Conservation (phyloP, 2,888 invertebrate genomes). For the Sarcophaga caerulescens region DNA sequence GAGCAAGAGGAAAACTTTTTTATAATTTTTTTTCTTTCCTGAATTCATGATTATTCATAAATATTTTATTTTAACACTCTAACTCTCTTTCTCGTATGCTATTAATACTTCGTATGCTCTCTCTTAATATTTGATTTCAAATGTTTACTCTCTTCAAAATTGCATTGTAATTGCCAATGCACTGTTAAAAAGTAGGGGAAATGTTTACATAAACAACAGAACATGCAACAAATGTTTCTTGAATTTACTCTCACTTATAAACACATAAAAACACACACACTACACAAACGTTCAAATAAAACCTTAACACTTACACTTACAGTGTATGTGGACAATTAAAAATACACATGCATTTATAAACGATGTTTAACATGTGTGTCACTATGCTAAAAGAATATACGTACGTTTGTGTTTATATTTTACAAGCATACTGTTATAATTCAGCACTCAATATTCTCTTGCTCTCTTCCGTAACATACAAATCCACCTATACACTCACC, state of each 20-base stretch:
- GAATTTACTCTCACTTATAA: conserved; percentile 37
- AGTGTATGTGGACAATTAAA: not conserved
- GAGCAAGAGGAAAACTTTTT: not conserved
- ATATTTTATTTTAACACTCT: not conserved
- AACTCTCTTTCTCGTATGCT: not conserved
- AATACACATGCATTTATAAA: conserved; percentile 6
- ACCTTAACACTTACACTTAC: not conserved
- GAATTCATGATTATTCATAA: conserved; percentile 29
- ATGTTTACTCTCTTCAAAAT: not conserved
- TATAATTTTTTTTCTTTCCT: not conserved
- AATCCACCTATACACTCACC: not conserved
- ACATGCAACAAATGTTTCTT: conserved; percentile 63
- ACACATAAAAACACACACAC: conserved; percentile 7
- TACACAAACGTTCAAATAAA: not conserved
- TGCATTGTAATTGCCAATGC: conserved; percentile 8
- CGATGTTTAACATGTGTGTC: conserved; percentile 58
- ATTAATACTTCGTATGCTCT: not conserved
- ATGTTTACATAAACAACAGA: conserved; percentile 33
- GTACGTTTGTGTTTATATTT: too few relatives aligned
- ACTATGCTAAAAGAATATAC: conserved; percentile 54
- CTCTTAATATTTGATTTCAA: not conserved
- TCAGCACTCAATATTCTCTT: not conserved
- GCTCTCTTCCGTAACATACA: not conserved
- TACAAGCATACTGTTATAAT: not conserved
- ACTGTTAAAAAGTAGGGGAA: conserved; percentile 67